These are phyloP conservation scores for Drosophila mimetica DNA, from an alignment of 2,888 invertebrate species.

Conservation along the genomic window DNA sequence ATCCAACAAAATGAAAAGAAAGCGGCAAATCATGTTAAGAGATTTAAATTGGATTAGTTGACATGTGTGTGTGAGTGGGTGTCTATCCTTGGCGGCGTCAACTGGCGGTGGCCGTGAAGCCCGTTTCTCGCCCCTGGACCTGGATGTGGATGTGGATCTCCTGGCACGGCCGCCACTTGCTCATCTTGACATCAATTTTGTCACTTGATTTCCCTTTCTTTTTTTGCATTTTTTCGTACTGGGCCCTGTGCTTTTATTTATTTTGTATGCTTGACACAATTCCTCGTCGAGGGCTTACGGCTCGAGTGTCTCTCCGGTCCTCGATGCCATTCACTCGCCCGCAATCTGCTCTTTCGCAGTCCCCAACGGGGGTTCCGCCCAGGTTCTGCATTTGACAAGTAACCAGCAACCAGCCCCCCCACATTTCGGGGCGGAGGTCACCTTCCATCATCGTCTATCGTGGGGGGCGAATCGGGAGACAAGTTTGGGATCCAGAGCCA, in stretches of 20 bases:
- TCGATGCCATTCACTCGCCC: constrained; percentile 68
- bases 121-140: constrained; percentile 21
- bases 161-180: constrained; percentile 37
- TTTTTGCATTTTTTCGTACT: constrained; percentile 33
- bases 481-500: constrained; percentile 8
- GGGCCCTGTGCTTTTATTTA: constrained; percentile 46
- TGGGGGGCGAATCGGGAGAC: constrained; percentile 4
- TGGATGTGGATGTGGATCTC: constrained; percentile 13
- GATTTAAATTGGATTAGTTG: constrained; percentile 81
- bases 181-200: constrained; percentile 75
- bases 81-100: constrained; percentile 43
- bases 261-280: constrained; percentile 75
- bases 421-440: constrained; percentile 10
- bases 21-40: constrained; percentile 82
- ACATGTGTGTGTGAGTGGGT: constrained; percentile 51
- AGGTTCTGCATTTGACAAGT: constrained; percentile 30
- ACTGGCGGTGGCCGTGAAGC: constrained; percentile 58
- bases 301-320: constrained; percentile 59
- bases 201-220: constrained; percentile 60
- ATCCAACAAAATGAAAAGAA: constrained; percentile 79
- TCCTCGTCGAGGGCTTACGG: constrained; percentile 61
- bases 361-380: constrained; percentile 17
- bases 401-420: neutral
- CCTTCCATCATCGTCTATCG: constrained; percentile 24
- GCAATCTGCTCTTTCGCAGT: constrained; percentile 70